Base-by-base conservation (phyloP, 2,113 vertebrate species). In the Euleptes europaea region DNA sequence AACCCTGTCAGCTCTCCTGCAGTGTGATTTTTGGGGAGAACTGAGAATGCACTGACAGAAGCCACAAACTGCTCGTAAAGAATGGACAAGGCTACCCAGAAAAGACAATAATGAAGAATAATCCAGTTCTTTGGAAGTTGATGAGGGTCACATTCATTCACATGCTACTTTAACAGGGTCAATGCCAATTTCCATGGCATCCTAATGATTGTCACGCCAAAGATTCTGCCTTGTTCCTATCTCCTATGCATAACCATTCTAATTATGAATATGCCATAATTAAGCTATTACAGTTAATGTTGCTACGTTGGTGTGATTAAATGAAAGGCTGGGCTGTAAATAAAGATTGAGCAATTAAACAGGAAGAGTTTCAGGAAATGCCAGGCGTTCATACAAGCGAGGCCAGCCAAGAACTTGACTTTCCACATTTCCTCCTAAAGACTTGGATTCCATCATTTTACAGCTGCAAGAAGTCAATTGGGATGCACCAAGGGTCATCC, bases 251-350 rank as follows among this genome's bases (percentile, higher is more conserved):
- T 92, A 94, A 92, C 87, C 79, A 84, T 80, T 33, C 72, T 91
- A 17, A 90, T 90, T 88, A 94, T 90, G 86, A 93, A 94, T 92
- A 90, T 92, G 90, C 88, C 89, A 86, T 93, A 94, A 96, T 96
- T 95, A 95, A 95, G 89, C 87, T 92, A 92, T 92, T 93, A 86
- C 63, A 93, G 90, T 88, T 90, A 90, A 86, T 85, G 81, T 90
- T 85, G 92, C 86, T 92, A 88, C 84, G 81, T 93, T 92, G 92
- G 87, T 90, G 93, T 66, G 90, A 74, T 91, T 91, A 90, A 94
- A 90, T 93, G 91, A 93, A 95, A 81, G 63, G 88, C 47, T 89
- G 87, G 81, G 89, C 84, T 92, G 91, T 94, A 94, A 95, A 95
- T 94, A 95, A 95, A 88, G 89, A 92, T 86, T 82, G 75, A 83